A percentile compares a stretch with the other conserved stretches of the same genome.
These are phyloP conservation scores for Drosophila albomicans DNA, from an alignment of 1,140 invertebrate species.

Conservation along the genomic window DNA sequence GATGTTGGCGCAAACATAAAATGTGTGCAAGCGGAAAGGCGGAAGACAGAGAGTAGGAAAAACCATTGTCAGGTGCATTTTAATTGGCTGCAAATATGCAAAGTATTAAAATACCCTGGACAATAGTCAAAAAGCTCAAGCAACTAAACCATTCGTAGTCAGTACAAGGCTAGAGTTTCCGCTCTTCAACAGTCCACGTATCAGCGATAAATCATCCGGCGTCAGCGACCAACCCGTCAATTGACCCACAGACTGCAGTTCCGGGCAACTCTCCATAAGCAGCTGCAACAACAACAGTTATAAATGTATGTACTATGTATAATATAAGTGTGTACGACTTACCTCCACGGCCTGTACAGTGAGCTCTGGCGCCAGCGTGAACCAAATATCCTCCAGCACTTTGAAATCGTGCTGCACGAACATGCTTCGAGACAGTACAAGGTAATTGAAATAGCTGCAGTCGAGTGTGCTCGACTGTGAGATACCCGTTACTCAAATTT, in stretches of 20 bases:
- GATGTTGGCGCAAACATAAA: neutral
- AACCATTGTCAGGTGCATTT: constrained; percentile 23
- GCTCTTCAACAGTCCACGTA: constrained; percentile 87
- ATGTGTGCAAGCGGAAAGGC: neutral
- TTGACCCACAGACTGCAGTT: constrained; percentile 87
- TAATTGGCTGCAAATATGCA: neutral
- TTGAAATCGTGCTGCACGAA: constrained; percentile 86
- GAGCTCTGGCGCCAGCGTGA: constrained; percentile 87
- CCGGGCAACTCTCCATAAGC: constrained; percentile 87
- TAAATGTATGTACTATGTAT: neutral
- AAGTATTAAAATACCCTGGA: constrained; percentile 27
- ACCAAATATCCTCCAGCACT: constrained; percentile 88
- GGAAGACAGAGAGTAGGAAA: neutral
- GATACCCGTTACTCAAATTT: too few species aligned
- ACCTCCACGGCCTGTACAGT: constrained; percentile 87
- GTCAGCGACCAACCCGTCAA: constrained; percentile 88
- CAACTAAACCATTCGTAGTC: constrained; percentile 86
- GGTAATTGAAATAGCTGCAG: too few species aligned
- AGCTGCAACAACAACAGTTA: constrained; percentile 42
- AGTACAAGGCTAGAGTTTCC: constrained; percentile 87
- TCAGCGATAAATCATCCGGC: constrained; percentile 88
- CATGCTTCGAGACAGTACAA: constrained; percentile 74
- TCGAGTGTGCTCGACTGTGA: too few species aligned
- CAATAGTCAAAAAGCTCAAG: constrained; percentile 60
- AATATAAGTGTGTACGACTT: neutral